Evolutionary conservation across 2,888 invertebrate genomes (phyloP), one percentile per base, ranked within the genome.

Genomic region (Dromius quadrimaculatus): DNA sequence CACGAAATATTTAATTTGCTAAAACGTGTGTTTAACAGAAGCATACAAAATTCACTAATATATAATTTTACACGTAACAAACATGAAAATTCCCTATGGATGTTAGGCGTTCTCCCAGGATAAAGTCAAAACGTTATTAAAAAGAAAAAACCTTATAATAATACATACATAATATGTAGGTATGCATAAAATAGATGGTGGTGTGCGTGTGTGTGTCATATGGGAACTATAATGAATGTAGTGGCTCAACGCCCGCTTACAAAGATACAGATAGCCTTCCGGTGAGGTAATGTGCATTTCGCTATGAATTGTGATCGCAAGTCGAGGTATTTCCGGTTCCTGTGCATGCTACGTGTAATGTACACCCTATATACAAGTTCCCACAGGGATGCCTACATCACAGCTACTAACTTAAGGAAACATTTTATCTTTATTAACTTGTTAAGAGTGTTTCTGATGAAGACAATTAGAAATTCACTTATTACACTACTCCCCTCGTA

Each of bases 311-410:
- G 57, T 57, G 79, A 78, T 80, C 78, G 78, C 77, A 78, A 78
- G 74, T 75, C 76, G 74, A 76, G 75, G 77, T 76, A 77, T 76
- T 79, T 81, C 81, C 80, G 77, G 79, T 77, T 57, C 75, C n/a
- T n/a, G n/a, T n/a, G n/a, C n/a, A n/a, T n/a, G n/a, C 76, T 81
- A 81, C 81, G 81, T 79, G 81, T 80, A 78, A 81, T 76, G 74
- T 77, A 79, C 76, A 75, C 78, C 79, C 78, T 11, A 11, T 41
- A 11, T 41, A 41, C n/a, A n/a, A n/a, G n/a, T n/a, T n/a, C n/a
- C n/a, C n/a, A n/a, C n/a, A n/a, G n/a, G n/a, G n/a, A n/a, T n/a
- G n/a, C n/a, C n/a, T n/a, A n/a, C n/a, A n/a, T n/a, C n/a, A n/a
- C n/a, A n/a, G n/a, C n/a, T n/a, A n/a, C n/a, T n/a, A n/a, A n/a